Evolutionary conservation across 1,140 invertebrate species (phyloP).

Genomic region (Psix sp.): DNA sequence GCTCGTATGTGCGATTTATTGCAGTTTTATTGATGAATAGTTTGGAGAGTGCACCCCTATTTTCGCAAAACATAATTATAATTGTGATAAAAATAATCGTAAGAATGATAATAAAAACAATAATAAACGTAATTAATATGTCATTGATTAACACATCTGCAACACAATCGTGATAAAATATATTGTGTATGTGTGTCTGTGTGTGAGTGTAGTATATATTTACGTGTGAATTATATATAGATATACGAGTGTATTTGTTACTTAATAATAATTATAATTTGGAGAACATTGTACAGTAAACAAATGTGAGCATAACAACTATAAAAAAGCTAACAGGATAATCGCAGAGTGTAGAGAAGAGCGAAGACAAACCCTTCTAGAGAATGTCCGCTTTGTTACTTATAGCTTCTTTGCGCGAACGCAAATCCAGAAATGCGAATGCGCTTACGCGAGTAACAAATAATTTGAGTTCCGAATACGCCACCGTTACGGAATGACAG

Average conservation of each 20-base stretch:
- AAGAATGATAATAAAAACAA: constrained; percentile 64
- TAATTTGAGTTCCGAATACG: too few relatives aligned
- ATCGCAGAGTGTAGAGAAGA: constrained; percentile 48
- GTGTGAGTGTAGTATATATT: too few relatives aligned
- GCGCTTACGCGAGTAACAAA: too few relatives aligned
- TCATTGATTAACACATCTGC: constrained; percentile 60
- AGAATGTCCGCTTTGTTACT: constrained; percentile 19
- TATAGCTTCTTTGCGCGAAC: constrained; percentile 13
- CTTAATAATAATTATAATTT: constrained; percentile 57
- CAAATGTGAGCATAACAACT: constrained; percentile 64
- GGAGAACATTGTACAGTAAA: constrained; percentile 68
- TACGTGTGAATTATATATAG: constrained; percentile 36
- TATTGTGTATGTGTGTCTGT: constrained; percentile 43
- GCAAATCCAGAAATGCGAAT: constrained; percentile 36
- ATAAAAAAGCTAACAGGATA: constrained; percentile 56
- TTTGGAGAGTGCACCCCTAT: too few relatives aligned
- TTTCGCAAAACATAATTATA: too few relatives aligned
- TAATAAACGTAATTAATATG: constrained; percentile 64
- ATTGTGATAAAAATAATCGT: constrained; percentile 66
- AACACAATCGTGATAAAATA: constrained; percentile 60
- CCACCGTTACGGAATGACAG: too few relatives aligned
- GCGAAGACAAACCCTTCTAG: constrained; percentile 47
- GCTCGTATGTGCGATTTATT: background rate
- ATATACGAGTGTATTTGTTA: constrained; percentile 25
- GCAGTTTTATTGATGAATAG: background rate